Evolutionary conservation across 2,888 invertebrate genomes (phyloP), one percentile per base, ranked within the genome.

Genomic region (Eupithecia tripunctaria): DNA sequence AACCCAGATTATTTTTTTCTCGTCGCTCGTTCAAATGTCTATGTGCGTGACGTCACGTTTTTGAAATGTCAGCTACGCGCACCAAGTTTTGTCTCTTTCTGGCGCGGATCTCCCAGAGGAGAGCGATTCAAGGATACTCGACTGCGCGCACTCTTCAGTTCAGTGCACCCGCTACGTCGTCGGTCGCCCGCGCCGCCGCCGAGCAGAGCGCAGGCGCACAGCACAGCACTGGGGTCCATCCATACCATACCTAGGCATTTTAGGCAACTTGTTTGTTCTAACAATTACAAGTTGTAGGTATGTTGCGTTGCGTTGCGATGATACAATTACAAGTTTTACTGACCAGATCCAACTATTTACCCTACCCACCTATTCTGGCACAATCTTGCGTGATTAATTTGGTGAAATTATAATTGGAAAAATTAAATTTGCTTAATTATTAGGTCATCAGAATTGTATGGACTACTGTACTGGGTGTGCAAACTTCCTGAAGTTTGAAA

Each of bases 101-200:
- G 63, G 41, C 91, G 63, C 81, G 77, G 78, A 86, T 86, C 89
- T 92, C 88, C 87, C 88, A 90, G 85, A 88, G 88, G 87, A 84
- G 86, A 85, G 83, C 82, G 82, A 86, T 85, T 90, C 92, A 93
- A 93, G 93, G 92, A 93, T 92, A 88, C 85, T 47, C 59, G 47
- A 69, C 36, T 36, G 43, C 83, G 88, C 87, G 88, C 89, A 86
- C 88, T 90, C 89, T 85, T 89, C 89, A 90, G 93, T 93, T 93
- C 92, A 93, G 86, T 93, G 93, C 89, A 89, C 92, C 88, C 91
- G 81, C 81, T 81, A 84, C 80, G 69, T 79, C 78, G 85, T 60
- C 84, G 80, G n/a, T n/a, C n/a, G n/a, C n/a, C n/a, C n/a, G n/a
- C n/a, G n/a, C n/a, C n/a, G n/a, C n/a, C n/a, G n/a, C n/a, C n/a